These are phyloP conservation scores for Drosophila saltans DNA, from an alignment of 1,140 invertebrate species.

Conservation along the genomic window DNA sequence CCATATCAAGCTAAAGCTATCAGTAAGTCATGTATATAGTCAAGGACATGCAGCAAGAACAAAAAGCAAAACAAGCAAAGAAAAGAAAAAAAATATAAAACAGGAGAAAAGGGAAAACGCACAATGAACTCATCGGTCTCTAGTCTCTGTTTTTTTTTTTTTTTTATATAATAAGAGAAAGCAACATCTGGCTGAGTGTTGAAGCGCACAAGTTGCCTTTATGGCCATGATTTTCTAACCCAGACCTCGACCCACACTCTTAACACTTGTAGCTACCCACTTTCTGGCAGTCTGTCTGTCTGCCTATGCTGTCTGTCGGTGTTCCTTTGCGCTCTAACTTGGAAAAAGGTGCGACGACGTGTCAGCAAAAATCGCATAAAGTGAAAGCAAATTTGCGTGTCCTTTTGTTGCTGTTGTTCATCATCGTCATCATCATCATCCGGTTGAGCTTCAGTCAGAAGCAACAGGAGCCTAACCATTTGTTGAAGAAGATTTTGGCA, in stretches of 20 bases:
- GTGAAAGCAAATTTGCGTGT: slow-evolving; percentile 50
- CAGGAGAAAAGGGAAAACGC: slow-evolving; percentile 38
- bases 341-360: slow-evolving; percentile 51
- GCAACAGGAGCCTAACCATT: slow-evolving; percentile 53
- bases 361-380: slow-evolving; percentile 59
- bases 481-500: slow-evolving; percentile 43
- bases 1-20: slow-evolving; percentile 40
- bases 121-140: slow-evolving; percentile 55
- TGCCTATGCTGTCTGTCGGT: slow-evolving; percentile 14
- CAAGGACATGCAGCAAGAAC: slow-evolving; percentile 34
- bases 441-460: slow-evolving; percentile 45
- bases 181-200: slow-evolving; percentile 33
- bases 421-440: slow-evolving; percentile 28
- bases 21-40: slow-evolving; percentile 47
- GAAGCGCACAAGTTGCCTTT: slow-evolving; percentile 56
- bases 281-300: not conserved
- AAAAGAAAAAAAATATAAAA: no score
- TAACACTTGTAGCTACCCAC: slow-evolving; percentile 26
- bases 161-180: slow-evolving; percentile 36
- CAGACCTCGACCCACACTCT: slow-evolving; percentile 5
- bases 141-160: slow-evolving; percentile 8
- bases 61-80: slow-evolving; percentile 8
- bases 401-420: slow-evolving; percentile 44
- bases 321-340: slow-evolving; percentile 10
- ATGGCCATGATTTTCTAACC: slow-evolving; percentile 50